Base-by-base conservation (phyloP, 2,888 invertebrate genomes). In the Coelogynopora nodosa region DNA sequence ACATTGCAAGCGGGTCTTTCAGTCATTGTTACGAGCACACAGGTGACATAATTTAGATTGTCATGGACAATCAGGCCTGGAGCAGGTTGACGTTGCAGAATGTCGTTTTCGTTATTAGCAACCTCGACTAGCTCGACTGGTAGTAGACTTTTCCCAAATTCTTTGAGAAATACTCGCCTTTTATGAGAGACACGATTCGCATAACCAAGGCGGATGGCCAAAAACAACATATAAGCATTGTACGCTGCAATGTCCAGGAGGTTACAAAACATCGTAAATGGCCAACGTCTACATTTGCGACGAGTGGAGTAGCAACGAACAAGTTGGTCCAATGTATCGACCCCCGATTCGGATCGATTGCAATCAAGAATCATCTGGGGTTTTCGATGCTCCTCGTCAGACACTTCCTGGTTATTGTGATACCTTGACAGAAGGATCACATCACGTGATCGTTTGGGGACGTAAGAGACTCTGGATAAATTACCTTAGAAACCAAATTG, bases 401-500 rank as follows among this genome's bases (percentile, higher is more conserved):
- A 49, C 49, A 49, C 49, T 49, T 49, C 49, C n/a, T n/a, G n/a
- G n/a, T n/a, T n/a, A n/a, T 80, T n/a, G 27, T 80, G 81, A 23
- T 23, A 27, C 5, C 23, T 23, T 80, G 81, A 80, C 10, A 80
- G 81, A n/a, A 80, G 81, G 5, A 80, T 80, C 10, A 80, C 81
- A 80, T 10, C 81, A 23, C 23, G n/a, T 80, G 23, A n/a, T 80
- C 23, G 81, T 80, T 80, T 80, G 81, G 81, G 81, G 23, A 80
- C 10, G 81, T 80, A 80, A 10, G 81, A 80, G 13, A 5, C n/a
- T 23, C 10, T n/a, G 23, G 81, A 23, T 23, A 27, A 10, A 80
- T 80, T 5, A 10, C 81, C 23, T 80, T 80, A 23, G 81, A 80
- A 80, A 13, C 81, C 81, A 28, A 80, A 80, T 5, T 13, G 29